These are phyloP conservation scores for Linyphia triangularis DNA, from an alignment of 2,888 invertebrate genomes.

Conservation along the genomic window DNA sequence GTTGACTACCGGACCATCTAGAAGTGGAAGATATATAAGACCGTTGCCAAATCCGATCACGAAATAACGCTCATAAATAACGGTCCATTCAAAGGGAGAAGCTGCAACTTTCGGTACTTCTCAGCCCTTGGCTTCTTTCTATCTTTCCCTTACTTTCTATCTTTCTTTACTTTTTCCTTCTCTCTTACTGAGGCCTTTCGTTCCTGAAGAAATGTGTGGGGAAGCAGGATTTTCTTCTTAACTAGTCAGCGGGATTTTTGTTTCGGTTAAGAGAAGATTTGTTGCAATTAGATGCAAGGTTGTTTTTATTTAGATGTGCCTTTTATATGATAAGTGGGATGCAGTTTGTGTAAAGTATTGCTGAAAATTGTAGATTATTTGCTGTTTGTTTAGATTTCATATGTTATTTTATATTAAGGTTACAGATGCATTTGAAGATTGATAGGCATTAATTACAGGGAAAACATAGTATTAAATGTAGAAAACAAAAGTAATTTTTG, in stretches of 20 bases:
- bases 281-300: not conserved
- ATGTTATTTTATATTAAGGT: too few relatives aligned
- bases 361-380: too few relatives aligned
- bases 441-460: too few relatives aligned
- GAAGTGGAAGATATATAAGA: constrained; percentile 20
- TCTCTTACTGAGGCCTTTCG: not conserved
- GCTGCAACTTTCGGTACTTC: not conserved
- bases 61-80: constrained; percentile 59
- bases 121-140: not conserved
- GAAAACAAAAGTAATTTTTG: too few relatives aligned
- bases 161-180: not conserved
- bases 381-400: too few relatives aligned
- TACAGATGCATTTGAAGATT: too few relatives aligned
- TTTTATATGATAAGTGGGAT: not conserved
- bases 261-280: not conserved
- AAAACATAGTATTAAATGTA: too few relatives aligned
- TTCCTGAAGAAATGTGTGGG: not conserved
- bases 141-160: not conserved
- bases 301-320: not conserved
- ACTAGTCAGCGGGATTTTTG: not conserved
- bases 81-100: constrained; percentile 23
- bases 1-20: constrained; percentile 16
- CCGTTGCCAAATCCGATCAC: constrained; percentile 60
- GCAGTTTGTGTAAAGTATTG: too few relatives aligned
- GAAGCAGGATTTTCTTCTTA: not conserved